Percentiles rank a stretch among this genome's conserved stretches.
Evolutionary conservation across 2,113 vertebrate genomes (phyloP).

Genomic region (Pseudois nayaur): DNA sequence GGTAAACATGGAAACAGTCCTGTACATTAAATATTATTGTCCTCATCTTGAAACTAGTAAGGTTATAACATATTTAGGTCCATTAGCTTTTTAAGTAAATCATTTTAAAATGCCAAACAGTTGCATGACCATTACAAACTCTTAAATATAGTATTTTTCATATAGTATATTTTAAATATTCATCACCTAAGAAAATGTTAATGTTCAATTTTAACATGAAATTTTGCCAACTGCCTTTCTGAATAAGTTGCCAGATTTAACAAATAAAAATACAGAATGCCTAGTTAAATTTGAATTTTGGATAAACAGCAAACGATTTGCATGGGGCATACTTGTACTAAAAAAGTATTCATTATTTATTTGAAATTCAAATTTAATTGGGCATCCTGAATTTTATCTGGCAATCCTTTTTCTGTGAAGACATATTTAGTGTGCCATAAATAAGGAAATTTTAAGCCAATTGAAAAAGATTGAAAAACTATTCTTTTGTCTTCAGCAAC

Average conservation of each 20-base stretch:
- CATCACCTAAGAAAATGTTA: conserved; percentile 39
- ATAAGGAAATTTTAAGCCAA: background rate
- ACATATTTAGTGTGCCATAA: conserved; percentile 38
- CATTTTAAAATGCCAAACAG: background rate
- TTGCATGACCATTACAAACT: background rate
- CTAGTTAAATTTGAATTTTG: conserved; percentile 55
- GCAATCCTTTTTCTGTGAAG: conserved; percentile 43
- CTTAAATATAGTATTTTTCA: background rate
- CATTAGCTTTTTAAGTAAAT: background rate
- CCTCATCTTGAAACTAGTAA: background rate
- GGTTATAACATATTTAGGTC: background rate
- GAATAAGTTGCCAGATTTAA: conserved; percentile 43
- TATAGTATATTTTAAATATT: conserved; percentile 23
- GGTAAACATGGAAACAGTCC: background rate
- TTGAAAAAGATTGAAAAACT: background rate
- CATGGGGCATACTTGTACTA: background rate
- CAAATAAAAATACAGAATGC: conserved; percentile 54
- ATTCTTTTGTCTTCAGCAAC: background rate
- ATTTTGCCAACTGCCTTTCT: background rate
- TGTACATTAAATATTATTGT: background rate
- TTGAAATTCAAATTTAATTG: conserved; percentile 62
- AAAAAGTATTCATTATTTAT: conserved; percentile 50
- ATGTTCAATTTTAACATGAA: conserved; percentile 41
- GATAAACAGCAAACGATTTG: conserved; percentile 52
- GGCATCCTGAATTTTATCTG: conserved; percentile 42